Evolutionary conservation across 2,888 invertebrate species (phyloP).

Genomic region (Aplocera efformata): DNA sequence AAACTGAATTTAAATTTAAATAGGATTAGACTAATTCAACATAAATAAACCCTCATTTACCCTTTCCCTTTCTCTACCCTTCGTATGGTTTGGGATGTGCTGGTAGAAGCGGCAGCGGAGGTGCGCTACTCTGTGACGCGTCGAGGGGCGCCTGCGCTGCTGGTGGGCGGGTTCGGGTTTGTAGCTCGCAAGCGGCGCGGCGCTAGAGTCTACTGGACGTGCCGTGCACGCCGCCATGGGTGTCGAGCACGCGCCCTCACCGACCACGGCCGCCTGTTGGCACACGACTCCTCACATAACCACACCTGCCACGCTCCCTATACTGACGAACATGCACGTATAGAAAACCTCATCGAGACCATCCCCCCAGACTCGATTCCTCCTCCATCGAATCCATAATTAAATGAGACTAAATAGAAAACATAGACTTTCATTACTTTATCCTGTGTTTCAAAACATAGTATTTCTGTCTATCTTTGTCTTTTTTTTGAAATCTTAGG

Average conservation of each 20-base stretch:
- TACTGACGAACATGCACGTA: conserved; percentile 48
- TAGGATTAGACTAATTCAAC: no score
- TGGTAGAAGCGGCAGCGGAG: conserved; percentile 38
- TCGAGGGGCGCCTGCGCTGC: conserved; percentile 66
- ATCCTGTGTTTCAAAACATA: no score
- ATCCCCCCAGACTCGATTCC: conserved; percentile 31
- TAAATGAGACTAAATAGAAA: background rate
- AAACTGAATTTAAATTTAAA: no score
- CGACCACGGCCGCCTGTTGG: conserved; percentile 50
- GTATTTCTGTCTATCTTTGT: no score
- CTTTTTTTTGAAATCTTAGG: no score
- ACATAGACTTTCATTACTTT: background rate
- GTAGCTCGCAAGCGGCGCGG: conserved; percentile 69
- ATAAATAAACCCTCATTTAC: no score
- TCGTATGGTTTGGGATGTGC: no score
- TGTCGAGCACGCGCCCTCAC: conserved; percentile 67
- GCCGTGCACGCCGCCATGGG: conserved; percentile 54
- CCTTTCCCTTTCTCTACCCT: no score
- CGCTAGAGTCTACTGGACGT: conserved; percentile 69
- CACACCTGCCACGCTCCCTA: conserved; percentile 48
- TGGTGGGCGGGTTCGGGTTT: conserved; percentile 60
- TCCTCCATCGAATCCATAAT: no score
- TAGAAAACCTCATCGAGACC: conserved; percentile 70
- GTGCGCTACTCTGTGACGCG: conserved; percentile 67
- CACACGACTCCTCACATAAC: conserved; percentile 46